Conservation (phyloP, 2,888 invertebrate species). For the Cetonia aurata region DNA sequence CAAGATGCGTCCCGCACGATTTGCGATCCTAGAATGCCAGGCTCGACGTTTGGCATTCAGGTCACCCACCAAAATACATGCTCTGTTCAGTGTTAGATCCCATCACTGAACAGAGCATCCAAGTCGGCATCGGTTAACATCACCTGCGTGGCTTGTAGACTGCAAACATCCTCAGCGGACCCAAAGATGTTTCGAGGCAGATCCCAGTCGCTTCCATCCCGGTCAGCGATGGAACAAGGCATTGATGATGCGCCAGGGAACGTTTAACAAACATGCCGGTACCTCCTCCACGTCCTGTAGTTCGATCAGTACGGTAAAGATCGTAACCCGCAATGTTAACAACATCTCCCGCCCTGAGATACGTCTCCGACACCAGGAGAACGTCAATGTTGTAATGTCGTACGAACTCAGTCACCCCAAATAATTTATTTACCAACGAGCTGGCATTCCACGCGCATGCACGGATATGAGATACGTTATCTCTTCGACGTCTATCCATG, state of each 20-base stretch:
- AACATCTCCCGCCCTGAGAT: background rate
- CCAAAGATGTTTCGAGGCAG: background rate
- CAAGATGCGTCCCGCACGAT: background rate
- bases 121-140: background rate
- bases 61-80: conserved; percentile 30
- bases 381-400: background rate
- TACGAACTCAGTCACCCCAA: background rate
- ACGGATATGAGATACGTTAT: no score
- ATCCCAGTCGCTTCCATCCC: background rate
- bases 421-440: background rate
- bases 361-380: background rate
- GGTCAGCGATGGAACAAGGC: background rate
- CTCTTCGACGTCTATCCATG: no score
- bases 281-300: background rate
- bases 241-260: background rate
- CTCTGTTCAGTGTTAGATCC: no score
- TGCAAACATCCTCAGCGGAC: background rate
- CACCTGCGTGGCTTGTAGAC: background rate
- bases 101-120: background rate
- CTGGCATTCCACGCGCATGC: background rate
- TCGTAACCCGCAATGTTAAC: background rate
- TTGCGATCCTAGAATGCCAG: conserved; percentile 6
- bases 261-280: background rate
- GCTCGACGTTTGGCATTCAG: conserved; percentile 30
- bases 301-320: background rate